Evolutionary conservation across 1,140 invertebrate species (phyloP), one percentile per base, ranked within the genome.

Genomic region (Carposina sasakii): DNA sequence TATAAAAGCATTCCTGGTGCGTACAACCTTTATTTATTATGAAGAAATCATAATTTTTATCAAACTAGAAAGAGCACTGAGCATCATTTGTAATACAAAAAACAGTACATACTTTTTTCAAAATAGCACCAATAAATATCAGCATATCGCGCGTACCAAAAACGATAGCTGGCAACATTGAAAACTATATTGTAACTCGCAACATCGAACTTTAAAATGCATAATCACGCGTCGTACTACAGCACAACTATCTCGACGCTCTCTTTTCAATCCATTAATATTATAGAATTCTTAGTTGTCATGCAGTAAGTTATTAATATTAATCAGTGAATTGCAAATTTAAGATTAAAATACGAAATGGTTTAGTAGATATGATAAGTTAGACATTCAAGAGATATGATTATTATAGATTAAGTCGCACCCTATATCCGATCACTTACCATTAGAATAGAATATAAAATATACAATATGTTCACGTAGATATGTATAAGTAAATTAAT

Each of bases 91-190:
- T 16, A 13, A 67, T 70, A 74, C 48, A 56, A 73, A 71, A 71
- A 71, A 64, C 50, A 39, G 57, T 63, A 67, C 61, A 63, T 57
- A 58, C 53, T 64, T 48, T 44, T 60, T 56, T 59, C 52, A 73
- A 73, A 82, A 78, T 82, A 82, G 78, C 76, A 82, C 76, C 78
- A 82, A 82, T 76, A 79, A 73, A 76, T 71, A 76, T 76, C 57
- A 76, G 72, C 66, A 75, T 66, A 55, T 70, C 49, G 51, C 39
- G 50, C 59, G 48, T 60, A 53, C 42, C 20, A 44, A 51, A 54
- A 49, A 55, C 55, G 45, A 59, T 40, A 40, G 51, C 52, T 55
- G 47, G 53, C 54, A 58, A 58, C 55, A 67, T 53, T 51, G 50
- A 57, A 57, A 60, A 62, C 54, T 16, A 46, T 36, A 56, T 52